Evolutionary conservation across 1,140 invertebrate species (phyloP).

Genomic region (Trinorchestia longiramus): DNA sequence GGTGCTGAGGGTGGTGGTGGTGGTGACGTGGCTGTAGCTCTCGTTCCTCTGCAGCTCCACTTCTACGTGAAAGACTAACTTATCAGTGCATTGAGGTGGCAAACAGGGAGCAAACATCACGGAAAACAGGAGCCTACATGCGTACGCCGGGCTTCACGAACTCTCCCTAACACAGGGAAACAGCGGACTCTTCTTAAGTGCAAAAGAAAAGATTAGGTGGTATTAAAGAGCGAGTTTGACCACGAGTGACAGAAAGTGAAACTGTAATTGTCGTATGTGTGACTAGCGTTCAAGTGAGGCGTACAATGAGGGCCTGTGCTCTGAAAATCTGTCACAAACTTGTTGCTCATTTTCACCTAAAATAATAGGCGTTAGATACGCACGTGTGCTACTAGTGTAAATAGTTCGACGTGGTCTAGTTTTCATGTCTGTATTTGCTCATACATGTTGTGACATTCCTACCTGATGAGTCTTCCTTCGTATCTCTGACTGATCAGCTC

Average conservation of each 20-base stretch:
- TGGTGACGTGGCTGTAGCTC: not conserved
- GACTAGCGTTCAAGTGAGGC: not conserved
- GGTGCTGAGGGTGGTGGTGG: slow-evolving; percentile 31
- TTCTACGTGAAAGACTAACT: not conserved
- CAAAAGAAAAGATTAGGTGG: not conserved
- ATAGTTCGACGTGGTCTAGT: not conserved
- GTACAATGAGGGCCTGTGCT: not conserved
- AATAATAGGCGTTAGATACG: not conserved
- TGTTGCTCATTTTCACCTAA: not conserved
- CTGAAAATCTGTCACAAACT: not conserved
- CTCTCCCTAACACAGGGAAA: not conserved
- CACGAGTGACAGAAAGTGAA: not conserved
- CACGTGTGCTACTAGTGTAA: not conserved
- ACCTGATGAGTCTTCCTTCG: not conserved
- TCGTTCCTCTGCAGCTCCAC: not conserved
- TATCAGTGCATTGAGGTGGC: not conserved
- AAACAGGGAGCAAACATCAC: not conserved
- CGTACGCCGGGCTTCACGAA: not conserved
- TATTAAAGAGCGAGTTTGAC: not conserved
- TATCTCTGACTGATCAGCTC: not conserved
- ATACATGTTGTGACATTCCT: not conserved
- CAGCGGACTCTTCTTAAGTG: not conserved
- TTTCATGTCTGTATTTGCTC: not conserved
- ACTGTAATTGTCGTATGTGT: not conserved
- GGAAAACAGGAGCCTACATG: not conserved